phyloP scores from a whole-genome alignment of 2,113 vertebrate species.

The Xiphias gladius region DNA sequence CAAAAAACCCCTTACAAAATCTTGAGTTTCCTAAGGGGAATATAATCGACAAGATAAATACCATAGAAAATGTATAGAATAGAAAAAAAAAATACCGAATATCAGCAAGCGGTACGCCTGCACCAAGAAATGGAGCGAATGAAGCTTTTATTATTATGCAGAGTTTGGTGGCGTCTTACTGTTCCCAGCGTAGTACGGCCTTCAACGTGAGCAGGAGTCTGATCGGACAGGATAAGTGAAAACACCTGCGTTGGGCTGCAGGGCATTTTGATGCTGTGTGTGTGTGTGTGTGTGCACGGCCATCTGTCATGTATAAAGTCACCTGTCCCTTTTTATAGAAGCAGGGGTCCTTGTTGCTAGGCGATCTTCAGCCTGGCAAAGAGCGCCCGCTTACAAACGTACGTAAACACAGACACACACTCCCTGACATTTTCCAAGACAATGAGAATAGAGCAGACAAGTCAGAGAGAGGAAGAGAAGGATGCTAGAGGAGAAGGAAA shows the following conservation, averaged over 20 bases:
- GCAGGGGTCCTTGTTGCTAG: constrained; percentile 66
- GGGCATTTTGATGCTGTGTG: not conserved
- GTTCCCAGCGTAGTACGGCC: not conserved
- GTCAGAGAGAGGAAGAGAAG: not conserved
- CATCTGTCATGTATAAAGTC: constrained; percentile 72
- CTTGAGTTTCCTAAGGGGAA: no score
- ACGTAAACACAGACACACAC: not conserved
- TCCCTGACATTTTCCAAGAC: constrained; percentile 60
- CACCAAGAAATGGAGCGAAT: not conserved
- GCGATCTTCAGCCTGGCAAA: constrained; percentile 52
- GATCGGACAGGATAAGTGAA: constrained; percentile 39
- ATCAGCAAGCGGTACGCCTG: rapidly evolving
- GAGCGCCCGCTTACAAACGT: not conserved
- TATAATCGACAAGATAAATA: no score
- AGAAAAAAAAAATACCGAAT: no score
- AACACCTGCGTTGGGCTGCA: constrained; percentile 12
- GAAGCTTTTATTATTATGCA: not conserved
- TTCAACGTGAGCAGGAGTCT: not conserved
- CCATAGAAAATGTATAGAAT: no score
- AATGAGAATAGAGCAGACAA: not conserved
- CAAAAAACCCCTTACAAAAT: no score
- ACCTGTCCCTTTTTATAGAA: constrained; percentile 59
- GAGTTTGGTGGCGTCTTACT: not conserved
- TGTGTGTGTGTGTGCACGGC: not conserved
- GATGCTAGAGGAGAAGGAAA: not conserved